These are phyloP conservation scores for Kuschelorhynchus macadamiae DNA, from an alignment of 2,888 invertebrate species.

Conservation along the genomic window DNA sequence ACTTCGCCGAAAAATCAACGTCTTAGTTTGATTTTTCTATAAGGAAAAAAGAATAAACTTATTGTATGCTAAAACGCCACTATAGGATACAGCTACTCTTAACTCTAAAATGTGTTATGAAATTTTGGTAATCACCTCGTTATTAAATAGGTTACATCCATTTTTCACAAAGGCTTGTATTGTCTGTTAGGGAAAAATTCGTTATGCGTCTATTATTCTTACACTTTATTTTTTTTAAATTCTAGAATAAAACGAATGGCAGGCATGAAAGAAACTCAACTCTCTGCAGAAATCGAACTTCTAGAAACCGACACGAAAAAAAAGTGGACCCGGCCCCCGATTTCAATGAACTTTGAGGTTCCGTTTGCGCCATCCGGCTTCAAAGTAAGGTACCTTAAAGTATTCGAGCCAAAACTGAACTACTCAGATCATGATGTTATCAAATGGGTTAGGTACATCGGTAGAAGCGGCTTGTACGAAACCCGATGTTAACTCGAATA, in stretches of 20 bases:
- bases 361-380: constrained; percentile 99
- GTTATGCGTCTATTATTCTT: too few relatives aligned
- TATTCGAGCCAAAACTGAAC: constrained; percentile 99
- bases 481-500: constrained; percentile 87
- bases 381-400: constrained; percentile 99
- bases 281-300: constrained; percentile 99
- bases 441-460: constrained; percentile 99
- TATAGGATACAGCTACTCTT: too few relatives aligned
- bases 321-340: constrained; percentile 99
- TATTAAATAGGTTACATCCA: too few relatives aligned
- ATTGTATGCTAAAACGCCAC: too few relatives aligned
- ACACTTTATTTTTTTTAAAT: neutral
- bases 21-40: too few relatives aligned
- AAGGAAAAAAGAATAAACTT: too few relatives aligned
- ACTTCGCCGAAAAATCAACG: too few relatives aligned
- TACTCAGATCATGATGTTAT: constrained; percentile 99
- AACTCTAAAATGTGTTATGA: too few relatives aligned
- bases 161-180: too few relatives aligned
- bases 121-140: too few relatives aligned
- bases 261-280: constrained; percentile 99
- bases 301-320: constrained; percentile 99
- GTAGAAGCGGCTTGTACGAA: constrained; percentile 98
- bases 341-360: constrained; percentile 99
- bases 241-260: constrained; percentile 90
- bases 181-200: too few relatives aligned